Evolutionary conservation across 2,113 vertebrate genomes (phyloP).

Genomic region (Numenius arquata): DNA sequence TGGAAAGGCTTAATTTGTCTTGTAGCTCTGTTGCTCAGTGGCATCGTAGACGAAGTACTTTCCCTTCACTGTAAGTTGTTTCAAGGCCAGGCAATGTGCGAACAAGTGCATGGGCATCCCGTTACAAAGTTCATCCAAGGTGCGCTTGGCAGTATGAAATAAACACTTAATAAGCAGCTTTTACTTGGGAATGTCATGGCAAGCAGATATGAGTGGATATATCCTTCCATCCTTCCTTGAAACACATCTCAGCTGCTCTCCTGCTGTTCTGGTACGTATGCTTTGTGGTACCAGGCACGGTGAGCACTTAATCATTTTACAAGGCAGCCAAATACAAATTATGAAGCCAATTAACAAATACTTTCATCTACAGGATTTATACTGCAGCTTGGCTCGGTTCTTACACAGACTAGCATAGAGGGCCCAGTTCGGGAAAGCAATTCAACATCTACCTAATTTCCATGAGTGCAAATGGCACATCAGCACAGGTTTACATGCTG

Average conservation of each 20-base stretch:
- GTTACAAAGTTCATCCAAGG: neutral
- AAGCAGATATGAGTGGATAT: constrained; percentile 1
- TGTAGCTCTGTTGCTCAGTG: neutral
- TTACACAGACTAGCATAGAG: neutral
- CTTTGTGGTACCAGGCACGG: constrained; percentile 28
- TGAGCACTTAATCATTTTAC: constrained; percentile 2
- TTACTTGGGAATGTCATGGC: neutral
- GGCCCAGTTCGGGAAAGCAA: neutral
- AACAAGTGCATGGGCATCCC: neutral
- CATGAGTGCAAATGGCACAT: neutral
- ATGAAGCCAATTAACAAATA: constrained; percentile 30
- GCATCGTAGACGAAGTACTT: neutral
- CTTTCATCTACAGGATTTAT: constrained; percentile 22
- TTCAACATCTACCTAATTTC: neutral
- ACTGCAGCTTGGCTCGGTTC: neutral
- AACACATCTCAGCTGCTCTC: neutral
- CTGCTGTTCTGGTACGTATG: neutral
- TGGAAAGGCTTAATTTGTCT: neutral
- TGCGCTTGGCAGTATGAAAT: neutral
- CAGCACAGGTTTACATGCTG: neutral
- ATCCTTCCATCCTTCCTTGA: neutral
- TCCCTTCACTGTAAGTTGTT: neutral
- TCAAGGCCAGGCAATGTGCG: neutral
- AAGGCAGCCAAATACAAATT: constrained; percentile 29
- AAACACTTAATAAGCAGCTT: constrained; percentile 26